These are phyloP conservation scores for Ectemnius cavifrons DNA, from an alignment of 2,888 invertebrate genomes.

Conservation along the genomic window DNA sequence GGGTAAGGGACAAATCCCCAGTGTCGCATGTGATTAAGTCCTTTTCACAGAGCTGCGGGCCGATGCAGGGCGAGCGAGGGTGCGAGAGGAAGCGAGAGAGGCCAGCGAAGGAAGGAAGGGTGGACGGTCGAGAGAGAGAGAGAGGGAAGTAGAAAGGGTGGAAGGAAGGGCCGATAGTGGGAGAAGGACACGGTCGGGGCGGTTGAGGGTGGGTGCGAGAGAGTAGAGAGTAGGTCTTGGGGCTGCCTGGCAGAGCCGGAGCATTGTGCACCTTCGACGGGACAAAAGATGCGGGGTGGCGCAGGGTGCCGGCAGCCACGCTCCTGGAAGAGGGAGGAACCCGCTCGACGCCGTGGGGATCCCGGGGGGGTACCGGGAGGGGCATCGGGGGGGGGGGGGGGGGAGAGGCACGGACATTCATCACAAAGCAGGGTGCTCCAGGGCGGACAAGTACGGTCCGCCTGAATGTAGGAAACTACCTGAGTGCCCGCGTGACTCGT, in stretches of 20 bases:
- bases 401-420: constrained; percentile 58
- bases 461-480: constrained; percentile 60
- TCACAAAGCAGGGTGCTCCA: constrained; percentile 60
- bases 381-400: constrained; percentile 23
- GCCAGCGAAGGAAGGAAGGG: neutral
- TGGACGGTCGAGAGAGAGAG: neutral
- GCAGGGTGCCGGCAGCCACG: constrained; percentile 13
- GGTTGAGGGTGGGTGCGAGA: constrained; percentile 4
- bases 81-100: neutral
- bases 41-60: constrained; percentile 55
- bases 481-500: constrained; percentile 41
- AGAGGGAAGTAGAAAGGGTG: neutral
- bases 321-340: constrained; percentile 20
- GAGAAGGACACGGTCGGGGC: constrained; percentile 5
- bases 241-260: constrained; percentile 35
- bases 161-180: neutral
- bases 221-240: constrained; percentile 25
- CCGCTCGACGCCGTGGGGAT: constrained; percentile 6
- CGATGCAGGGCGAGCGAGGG: constrained; percentile 10
- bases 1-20: constrained; percentile 56
- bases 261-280: constrained; percentile 58
- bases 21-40: constrained; percentile 59
- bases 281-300: constrained; percentile 54
- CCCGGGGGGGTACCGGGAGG: neutral
- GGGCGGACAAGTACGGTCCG: constrained; percentile 59